Evolutionary conservation across 1,140 invertebrate genomes (phyloP).

Genomic region (Capitella teleta): DNA sequence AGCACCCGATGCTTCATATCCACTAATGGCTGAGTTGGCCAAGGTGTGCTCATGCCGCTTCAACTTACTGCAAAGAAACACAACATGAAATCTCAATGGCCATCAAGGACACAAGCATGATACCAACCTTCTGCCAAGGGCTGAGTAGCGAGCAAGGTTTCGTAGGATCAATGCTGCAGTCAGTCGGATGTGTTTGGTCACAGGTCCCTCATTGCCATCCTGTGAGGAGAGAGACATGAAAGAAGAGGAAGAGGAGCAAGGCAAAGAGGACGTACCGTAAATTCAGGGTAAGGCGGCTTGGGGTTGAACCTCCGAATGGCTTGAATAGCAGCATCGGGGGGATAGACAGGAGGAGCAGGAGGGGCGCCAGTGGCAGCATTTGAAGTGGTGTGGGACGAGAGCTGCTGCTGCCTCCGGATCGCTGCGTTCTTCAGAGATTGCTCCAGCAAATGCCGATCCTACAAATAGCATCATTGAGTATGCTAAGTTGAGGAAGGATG

Average conservation of each 20-base stretch:
- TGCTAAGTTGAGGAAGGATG: not conserved
- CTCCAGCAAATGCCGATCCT: slow-evolving; percentile 38
- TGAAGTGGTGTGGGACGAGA: slow-evolving; percentile 1
- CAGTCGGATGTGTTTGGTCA: slow-evolving; percentile 95
- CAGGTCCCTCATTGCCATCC: slow-evolving; percentile 95
- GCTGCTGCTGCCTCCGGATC: slow-evolving; percentile 18
- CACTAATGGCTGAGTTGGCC: slow-evolving; percentile 80
- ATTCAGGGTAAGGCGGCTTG: slow-evolving; percentile 28
- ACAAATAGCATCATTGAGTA: not conserved
- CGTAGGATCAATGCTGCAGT: slow-evolving; percentile 90
- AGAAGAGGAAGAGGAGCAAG: not conserved
- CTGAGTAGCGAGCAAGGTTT: slow-evolving; percentile 72
- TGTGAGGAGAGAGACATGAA: slow-evolving; percentile 32
- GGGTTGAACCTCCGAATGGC: slow-evolving; percentile 32
- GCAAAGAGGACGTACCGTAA: slow-evolving; percentile 21
- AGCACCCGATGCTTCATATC: slow-evolving; percentile 85
- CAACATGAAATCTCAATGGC: not conserved
- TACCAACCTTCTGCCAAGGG: slow-evolving; percentile 56
- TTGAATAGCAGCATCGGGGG: slow-evolving; percentile 36
- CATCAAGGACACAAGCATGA: not conserved
- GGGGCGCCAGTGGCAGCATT: not conserved
- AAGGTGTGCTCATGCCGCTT: slow-evolving; percentile 82
- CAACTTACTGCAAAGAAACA: slow-evolving; percentile 55
- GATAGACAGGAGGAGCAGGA: slow-evolving; percentile 20
- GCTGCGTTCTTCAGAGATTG: slow-evolving; percentile 22